Percentiles rank a stretch among this genome's conserved stretches.
phyloP scores from a whole-genome alignment of 2,888 invertebrate genomes.

The Nomada fabriciana region DNA sequence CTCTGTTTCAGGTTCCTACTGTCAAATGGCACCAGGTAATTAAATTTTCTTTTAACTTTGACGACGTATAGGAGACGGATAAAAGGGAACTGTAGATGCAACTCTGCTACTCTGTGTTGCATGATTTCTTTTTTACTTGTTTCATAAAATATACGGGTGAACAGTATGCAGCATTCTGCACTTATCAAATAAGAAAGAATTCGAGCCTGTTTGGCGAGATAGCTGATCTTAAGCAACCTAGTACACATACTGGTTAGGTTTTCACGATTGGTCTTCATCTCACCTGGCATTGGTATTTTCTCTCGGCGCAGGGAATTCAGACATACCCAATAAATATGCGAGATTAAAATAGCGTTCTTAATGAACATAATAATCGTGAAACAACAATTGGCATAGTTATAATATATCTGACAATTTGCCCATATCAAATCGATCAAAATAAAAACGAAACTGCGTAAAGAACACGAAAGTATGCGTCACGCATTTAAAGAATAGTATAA shows the following conservation, averaged over 20 bases:
- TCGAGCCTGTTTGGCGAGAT: conserved; percentile 46
- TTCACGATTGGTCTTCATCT: not conserved
- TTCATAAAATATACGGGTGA: not conserved
- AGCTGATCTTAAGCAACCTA: conserved; percentile 25
- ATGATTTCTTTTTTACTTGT: too few relatives aligned
- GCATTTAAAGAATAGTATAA: not conserved
- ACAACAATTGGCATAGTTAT: too few relatives aligned
- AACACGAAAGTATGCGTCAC: too few relatives aligned
- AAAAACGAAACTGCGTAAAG: too few relatives aligned
- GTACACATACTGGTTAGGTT: not conserved
- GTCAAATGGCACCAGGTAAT: conserved; percentile 82
- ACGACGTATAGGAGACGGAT: not conserved
- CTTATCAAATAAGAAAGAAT: conserved; percentile 27
- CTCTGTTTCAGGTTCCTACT: conserved; percentile 78
- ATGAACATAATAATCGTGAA: not conserved
- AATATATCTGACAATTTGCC: too few relatives aligned
- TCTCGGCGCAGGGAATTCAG: not conserved
- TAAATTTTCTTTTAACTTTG: not conserved
- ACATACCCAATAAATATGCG: not conserved
- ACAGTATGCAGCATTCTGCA: not conserved
- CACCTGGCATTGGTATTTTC: not conserved
- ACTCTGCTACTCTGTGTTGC: not conserved
- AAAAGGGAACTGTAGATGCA: not conserved
- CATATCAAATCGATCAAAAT: too few relatives aligned
- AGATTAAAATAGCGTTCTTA: not conserved